Conservation (phyloP, 2,113 vertebrate genomes). For the Chlamydotis undulata region DNA sequence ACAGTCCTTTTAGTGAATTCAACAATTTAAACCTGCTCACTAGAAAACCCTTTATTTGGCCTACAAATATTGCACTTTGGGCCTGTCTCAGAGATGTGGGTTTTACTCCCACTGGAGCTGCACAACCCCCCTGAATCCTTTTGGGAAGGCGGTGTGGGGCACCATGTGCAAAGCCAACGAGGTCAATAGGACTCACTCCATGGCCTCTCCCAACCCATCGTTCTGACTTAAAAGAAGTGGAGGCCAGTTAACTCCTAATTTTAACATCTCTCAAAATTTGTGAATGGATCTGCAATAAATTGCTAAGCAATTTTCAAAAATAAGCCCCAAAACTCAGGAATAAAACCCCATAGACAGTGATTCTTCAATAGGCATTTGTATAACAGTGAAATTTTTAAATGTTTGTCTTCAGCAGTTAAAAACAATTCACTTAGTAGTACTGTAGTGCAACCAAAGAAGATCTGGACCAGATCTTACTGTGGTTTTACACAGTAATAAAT, state of each 20-base stretch:
- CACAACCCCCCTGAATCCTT: rapidly evolving
- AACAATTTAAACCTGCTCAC: background rate
- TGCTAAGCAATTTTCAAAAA: background rate
- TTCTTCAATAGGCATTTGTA: background rate
- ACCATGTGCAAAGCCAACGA: background rate
- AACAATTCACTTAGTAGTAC: rapidly evolving
- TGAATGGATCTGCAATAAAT: background rate
- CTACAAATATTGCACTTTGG: no score
- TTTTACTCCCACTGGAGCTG: background rate
- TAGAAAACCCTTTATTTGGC: background rate
- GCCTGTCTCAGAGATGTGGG: background rate
- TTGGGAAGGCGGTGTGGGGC: background rate
- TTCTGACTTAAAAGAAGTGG: background rate
- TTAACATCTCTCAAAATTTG: background rate
- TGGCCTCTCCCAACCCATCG: background rate
- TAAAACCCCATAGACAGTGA: background rate
- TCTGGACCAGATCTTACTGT: background rate
- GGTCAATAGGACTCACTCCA: rapidly evolving
- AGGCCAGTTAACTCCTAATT: background rate
- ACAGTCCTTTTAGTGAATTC: background rate
- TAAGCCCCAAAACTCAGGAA: background rate
- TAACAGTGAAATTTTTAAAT: background rate
- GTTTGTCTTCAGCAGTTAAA: background rate
- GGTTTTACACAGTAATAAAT: background rate
- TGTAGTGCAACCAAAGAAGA: background rate